These are phyloP conservation scores for Neogobius melanostomus DNA, from an alignment of 2,113 vertebrate genomes.

Conservation along the genomic window DNA sequence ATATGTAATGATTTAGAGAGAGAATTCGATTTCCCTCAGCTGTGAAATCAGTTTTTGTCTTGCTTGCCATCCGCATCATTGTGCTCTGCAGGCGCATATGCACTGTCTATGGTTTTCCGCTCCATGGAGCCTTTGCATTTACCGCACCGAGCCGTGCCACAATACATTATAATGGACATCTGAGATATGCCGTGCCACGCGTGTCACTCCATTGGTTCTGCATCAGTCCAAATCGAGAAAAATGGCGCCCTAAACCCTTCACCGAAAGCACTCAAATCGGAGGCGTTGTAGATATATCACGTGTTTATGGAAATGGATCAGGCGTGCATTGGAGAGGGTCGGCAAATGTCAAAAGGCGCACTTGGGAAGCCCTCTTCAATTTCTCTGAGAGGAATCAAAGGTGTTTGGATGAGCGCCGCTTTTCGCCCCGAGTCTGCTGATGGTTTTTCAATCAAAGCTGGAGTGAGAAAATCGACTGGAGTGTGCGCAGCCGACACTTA, in stretches of 20 bases:
- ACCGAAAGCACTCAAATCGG: conserved; percentile 16
- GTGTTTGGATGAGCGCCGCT: conserved; percentile 19
- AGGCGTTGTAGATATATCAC: conserved; percentile 15
- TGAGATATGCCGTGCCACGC: conserved; percentile 7
- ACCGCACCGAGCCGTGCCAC: conserved; percentile 30
- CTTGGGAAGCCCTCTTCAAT: conserved; percentile 34
- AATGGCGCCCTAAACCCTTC: conserved; percentile 18
- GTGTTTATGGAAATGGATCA: conserved; percentile 37
- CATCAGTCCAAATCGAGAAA: conserved; percentile 24
- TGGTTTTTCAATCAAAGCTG: conserved; percentile 25
- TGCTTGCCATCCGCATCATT: conserved; percentile 63
- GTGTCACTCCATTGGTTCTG: conserved; percentile 41
- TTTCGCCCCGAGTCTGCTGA: conserved; percentile 14
- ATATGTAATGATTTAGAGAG: conserved; percentile 67
- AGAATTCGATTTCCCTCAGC: conserved; percentile 74
- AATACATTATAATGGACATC: conserved; percentile 39
- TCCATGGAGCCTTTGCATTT: conserved; percentile 33
- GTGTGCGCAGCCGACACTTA: conserved; percentile 25
- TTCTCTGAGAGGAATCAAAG: conserved; percentile 45
- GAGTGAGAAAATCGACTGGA: conserved; percentile 22
- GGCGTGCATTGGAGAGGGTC: conserved; percentile 1
- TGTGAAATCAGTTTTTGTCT: conserved; percentile 77
- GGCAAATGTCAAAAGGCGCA: conserved; percentile 48
- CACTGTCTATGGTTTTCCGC: conserved; percentile 29
- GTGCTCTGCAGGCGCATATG: conserved; percentile 42